Evolutionary conservation across 2,113 vertebrate genomes (phyloP).

Genomic region (Phyllostomus hastatus): DNA sequence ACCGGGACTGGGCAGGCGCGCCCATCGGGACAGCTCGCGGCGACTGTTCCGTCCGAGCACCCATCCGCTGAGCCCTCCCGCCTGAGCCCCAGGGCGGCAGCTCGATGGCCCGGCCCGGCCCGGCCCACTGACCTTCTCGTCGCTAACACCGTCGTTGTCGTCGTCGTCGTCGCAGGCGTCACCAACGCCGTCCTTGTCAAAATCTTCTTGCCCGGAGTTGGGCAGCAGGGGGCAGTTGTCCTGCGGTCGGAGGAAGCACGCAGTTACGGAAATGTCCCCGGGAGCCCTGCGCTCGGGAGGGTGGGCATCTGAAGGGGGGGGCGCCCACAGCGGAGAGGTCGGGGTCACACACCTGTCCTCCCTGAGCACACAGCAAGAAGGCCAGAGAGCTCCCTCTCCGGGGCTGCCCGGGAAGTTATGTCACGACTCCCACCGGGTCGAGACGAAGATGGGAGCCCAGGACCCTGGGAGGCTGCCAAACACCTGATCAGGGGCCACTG

Average conservation of each 20-base stretch:
- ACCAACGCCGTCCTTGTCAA: conserved; percentile 95
- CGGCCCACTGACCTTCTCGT: conserved; percentile 86
- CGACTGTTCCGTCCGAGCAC: neutral
- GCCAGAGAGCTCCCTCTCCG: no score
- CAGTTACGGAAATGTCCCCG: rapidly evolving
- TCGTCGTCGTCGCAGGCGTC: conserved; percentile 98
- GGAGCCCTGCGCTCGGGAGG: rapidly evolving
- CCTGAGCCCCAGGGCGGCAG: neutral
- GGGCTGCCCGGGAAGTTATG: rapidly evolving
- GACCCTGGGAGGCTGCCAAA: rapidly evolving
- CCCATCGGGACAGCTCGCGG: rapidly evolving
- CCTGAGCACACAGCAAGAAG: neutral
- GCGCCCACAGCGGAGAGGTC: rapidly evolving
- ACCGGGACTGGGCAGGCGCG: neutral
- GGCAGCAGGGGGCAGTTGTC: conserved; percentile 97
- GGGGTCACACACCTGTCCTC: rapidly evolving
- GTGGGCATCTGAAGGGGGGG: rapidly evolving
- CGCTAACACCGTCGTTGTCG: conserved; percentile 93
- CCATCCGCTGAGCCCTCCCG: neutral
- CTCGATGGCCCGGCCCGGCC: rapidly evolving
- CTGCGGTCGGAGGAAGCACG: conserved; percentile 68
- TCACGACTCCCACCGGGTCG: rapidly evolving
- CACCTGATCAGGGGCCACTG: rapidly evolving
- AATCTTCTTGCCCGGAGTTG: conserved; percentile 99
- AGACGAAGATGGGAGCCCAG: neutral